phyloP scores from a whole-genome alignment of 2,113 vertebrate species.

The Actenoides lindsayi region DNA sequence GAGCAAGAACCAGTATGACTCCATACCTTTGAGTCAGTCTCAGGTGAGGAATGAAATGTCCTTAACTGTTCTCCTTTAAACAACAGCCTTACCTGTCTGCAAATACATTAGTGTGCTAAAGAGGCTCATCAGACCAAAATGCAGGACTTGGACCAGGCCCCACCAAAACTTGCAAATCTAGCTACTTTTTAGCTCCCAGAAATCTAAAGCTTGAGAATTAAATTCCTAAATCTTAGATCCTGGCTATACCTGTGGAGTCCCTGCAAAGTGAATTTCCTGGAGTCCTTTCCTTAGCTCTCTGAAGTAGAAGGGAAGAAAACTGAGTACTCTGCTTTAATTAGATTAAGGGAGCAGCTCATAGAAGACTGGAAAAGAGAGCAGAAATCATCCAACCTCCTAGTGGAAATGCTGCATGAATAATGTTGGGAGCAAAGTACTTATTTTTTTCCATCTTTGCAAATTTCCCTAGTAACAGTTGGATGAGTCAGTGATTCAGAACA shows the following conservation, averaged over 20 bases:
- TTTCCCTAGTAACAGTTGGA: background rate
- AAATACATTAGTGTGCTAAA: background rate
- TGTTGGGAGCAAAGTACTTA: background rate
- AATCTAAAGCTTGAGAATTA: background rate
- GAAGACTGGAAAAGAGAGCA: background rate
- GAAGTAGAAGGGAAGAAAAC: slow-evolving; percentile 18
- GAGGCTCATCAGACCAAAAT: background rate
- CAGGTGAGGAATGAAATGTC: background rate
- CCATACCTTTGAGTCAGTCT: background rate
- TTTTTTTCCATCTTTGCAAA: background rate
- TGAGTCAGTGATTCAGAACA: background rate
- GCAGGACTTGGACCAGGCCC: background rate
- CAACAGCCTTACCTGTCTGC: background rate
- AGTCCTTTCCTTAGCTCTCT: background rate
- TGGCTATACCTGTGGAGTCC: background rate
- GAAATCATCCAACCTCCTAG: background rate
- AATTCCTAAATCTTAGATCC: background rate
- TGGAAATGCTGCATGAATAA: slow-evolving; percentile 19
- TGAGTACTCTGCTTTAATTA: slow-evolving; percentile 41
- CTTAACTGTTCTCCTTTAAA: background rate
- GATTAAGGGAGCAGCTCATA: background rate
- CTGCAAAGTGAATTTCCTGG: background rate
- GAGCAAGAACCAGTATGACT: background rate
- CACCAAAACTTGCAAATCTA: background rate
- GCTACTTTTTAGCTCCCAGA: background rate